Evolutionary conservation across 2,113 vertebrate genomes (phyloP).

Genomic region (Cyprinodon brontotheroides): DNA sequence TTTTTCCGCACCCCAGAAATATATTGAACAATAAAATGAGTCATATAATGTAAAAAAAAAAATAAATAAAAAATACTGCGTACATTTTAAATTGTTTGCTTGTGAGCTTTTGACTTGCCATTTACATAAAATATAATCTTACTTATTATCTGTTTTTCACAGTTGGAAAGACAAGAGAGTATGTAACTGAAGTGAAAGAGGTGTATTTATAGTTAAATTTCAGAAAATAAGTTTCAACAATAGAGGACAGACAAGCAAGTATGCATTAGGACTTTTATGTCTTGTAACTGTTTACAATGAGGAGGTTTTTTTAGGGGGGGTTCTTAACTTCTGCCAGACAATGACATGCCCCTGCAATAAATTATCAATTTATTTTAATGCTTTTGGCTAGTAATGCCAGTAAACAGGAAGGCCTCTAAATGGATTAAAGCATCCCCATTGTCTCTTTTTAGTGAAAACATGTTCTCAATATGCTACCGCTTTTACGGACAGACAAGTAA

Average conservation of each 20-base stretch:
- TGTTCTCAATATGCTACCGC: not conserved
- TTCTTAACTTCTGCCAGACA: not conserved
- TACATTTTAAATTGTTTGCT: too few relatives aligned
- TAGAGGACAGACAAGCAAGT: not conserved
- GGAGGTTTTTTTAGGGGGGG: not conserved
- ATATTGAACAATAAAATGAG: too few relatives aligned
- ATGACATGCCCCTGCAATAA: not conserved
- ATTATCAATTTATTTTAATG: not conserved
- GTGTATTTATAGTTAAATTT: too few relatives aligned
- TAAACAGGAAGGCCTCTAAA: not conserved
- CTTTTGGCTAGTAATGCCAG: not conserved
- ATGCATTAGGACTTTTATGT: not conserved
- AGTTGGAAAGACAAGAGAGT: too few relatives aligned
- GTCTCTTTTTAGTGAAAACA: not conserved
- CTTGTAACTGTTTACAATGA: not conserved
- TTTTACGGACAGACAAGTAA: not conserved
- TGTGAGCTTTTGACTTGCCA: too few relatives aligned
- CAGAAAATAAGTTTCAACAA: too few relatives aligned
- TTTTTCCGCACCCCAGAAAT: too few relatives aligned
- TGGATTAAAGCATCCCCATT: not conserved
- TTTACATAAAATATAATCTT: too few relatives aligned
- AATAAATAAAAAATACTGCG: too few relatives aligned
- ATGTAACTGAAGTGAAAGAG: too few relatives aligned
- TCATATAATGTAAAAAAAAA: too few relatives aligned
- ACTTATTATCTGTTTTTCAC: too few relatives aligned